Evolutionary conservation across 2,113 vertebrate genomes (phyloP), one percentile per base, ranked within the genome.

Genomic region (Chionis minor): DNA sequence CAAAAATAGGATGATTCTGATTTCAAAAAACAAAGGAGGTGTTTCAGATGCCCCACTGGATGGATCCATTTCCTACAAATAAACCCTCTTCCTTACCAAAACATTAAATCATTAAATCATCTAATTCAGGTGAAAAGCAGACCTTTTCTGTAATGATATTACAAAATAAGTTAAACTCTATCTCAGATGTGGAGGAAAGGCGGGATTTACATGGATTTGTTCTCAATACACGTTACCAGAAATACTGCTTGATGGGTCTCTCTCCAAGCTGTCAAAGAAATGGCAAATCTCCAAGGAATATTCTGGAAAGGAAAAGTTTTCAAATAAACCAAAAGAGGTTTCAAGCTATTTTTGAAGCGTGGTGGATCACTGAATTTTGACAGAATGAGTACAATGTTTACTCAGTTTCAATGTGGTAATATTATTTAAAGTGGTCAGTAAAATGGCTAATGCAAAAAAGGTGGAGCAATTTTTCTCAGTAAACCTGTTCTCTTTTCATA

Each of bases 301-400:
- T 85, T 95, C 81, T 85, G 59, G 77, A 96, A 90, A 90, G 47
- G 26, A 88, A 49, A 87, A 88, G 45, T 90, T 97, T 97, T 66
- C 12, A 95, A 97, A 96, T 95, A 95, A 96, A 93, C 75, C 72
- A 73, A 61, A 94, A 88, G 66, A 81, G 9, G 7, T 69, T 94
- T 66, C 63, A 91, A 92, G 55, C 66, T 97, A 66, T 95, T 96
- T 98, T 96, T 81, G 90, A 86, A 97, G 47, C 45, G 45, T 56
- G 21, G 84, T 73, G 79, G 74, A 72, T 97, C 89, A 90, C 7
- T 47, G 56, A 83, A 78, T 8, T 86, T 86, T 97, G 96, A 97
- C 92, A 95, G 97, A 97, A 96, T 80, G 84, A 93, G 82, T 84
- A 79, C 93, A 94, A 51, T 89, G 63, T 97, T 97, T 97, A 94